Percentiles rank a stretch among this genome's conserved stretches.
Evolutionary conservation across 2,797 vertebrate species (phyloP).

Genomic region (Propithecus perrieri): DNA sequence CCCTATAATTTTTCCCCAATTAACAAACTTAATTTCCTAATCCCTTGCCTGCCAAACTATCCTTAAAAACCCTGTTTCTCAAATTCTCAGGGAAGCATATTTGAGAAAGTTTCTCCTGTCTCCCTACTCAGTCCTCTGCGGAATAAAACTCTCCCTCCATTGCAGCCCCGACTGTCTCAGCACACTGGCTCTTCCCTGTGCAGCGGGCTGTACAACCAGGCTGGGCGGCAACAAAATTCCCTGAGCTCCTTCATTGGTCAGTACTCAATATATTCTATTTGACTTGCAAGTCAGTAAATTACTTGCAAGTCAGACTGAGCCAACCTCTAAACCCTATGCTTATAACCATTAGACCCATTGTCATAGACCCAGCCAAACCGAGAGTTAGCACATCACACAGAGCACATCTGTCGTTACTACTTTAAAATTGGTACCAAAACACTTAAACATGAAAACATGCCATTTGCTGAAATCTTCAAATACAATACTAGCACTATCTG

Average conservation of each 20-base stretch:
- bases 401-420: neutral
- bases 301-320: constrained; percentile 38
- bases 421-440: neutral
- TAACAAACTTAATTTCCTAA: no score
- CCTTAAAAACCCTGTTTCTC: no score
- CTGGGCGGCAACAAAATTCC: neutral
- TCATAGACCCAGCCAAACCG: neutral
- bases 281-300: constrained; percentile 40
- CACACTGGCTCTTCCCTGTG: no score
- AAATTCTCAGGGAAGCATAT: no score
- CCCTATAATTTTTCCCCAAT: no score
- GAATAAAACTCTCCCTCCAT: no score
- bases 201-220: no score
- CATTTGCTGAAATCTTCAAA: neutral
- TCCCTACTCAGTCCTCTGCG: no score
- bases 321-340: neutral
- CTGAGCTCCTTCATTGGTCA: neutral
- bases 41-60: no score
- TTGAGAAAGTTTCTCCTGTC: no score
- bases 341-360: neutral
- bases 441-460: neutral
- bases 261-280: constrained; percentile 40
- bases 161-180: no score
- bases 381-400: neutral
- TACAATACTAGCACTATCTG: neutral